Evolutionary conservation across 2,797 vertebrate species (phyloP).

Genomic region (Enteromius fasciolatus): DNA sequence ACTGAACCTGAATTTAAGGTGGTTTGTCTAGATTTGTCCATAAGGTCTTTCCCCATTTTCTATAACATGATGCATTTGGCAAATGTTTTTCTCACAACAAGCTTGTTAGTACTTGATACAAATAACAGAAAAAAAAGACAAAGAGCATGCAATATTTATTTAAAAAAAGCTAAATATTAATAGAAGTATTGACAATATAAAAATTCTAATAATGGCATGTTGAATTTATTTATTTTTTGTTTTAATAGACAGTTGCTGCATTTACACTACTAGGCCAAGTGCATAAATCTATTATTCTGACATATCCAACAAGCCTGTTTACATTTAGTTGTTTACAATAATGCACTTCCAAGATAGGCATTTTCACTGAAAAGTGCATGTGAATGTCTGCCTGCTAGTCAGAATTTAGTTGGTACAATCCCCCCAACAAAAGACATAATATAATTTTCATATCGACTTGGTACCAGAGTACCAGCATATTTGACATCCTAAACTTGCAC

Average conservation of each 20-base stretch:
- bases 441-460: neutral
- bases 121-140: neutral
- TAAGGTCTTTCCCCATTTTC: neutral
- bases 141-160: neutral
- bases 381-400: neutral
- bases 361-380: neutral
- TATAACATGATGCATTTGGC: neutral
- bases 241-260: no score
- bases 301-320: neutral
- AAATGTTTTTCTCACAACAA: neutral
- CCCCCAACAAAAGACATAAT: neutral
- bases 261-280: neutral
- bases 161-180: neutral
- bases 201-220: neutral
- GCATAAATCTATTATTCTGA: neutral
- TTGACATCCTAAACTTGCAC: slow-evolving; percentile 19
- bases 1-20: neutral
- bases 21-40: neutral
- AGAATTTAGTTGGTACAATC: neutral
- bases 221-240: neutral
- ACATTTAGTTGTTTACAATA: neutral
- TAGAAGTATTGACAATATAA: neutral
- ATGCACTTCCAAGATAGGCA: neutral
- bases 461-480: neutral
- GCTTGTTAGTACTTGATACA: neutral